Evolutionary conservation across 2,888 invertebrate species (phyloP).

Genomic region (Caenorhabditis sulstoni): DNA sequence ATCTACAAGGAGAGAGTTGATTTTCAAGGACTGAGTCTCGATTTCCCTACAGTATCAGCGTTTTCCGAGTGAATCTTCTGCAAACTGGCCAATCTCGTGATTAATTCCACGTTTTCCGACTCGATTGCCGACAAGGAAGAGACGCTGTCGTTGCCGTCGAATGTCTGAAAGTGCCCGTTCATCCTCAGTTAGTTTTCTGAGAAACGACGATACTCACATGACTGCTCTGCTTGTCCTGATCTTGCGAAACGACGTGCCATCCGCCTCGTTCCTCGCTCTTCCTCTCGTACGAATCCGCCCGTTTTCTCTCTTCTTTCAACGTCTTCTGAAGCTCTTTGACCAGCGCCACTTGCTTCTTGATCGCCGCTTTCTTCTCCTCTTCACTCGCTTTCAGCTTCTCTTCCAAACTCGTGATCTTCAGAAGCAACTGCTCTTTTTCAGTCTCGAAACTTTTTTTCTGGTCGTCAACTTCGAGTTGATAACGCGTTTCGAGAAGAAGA

Average conservation of each 20-base stretch:
- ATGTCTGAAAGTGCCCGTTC: slow-evolving; percentile 43
- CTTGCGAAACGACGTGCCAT: slow-evolving; percentile 63
- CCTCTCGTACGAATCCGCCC: slow-evolving; percentile 66
- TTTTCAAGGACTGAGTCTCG: background rate
- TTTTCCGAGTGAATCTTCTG: slow-evolving; percentile 83
- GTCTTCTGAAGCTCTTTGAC: slow-evolving; percentile 69
- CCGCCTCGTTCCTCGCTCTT: slow-evolving; percentile 63
- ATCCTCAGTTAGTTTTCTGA: too few relatives aligned
- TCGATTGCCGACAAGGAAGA: slow-evolving; percentile 79
- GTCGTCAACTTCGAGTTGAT: slow-evolving; percentile 55
- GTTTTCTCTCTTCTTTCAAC: slow-evolving; percentile 65
- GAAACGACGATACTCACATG: slow-evolving; percentile 42
- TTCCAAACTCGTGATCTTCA: slow-evolving; percentile 31
- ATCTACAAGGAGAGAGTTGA: slow-evolving; percentile 31
- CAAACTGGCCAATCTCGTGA: slow-evolving; percentile 81
- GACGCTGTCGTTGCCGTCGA: slow-evolving; percentile 70
- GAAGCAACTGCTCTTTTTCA: slow-evolving; percentile 17
- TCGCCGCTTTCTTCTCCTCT: slow-evolving; percentile 57
- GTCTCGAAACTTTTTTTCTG: slow-evolving; percentile 47
- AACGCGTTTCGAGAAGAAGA: slow-evolving; percentile 52
- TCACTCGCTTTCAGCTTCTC: slow-evolving; percentile 40
- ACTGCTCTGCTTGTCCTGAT: slow-evolving; percentile 58
- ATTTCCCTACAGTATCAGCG: slow-evolving; percentile 82
- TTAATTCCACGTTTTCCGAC: slow-evolving; percentile 82
- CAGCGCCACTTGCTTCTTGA: slow-evolving; percentile 65